These are phyloP conservation scores for Blera fallax DNA, from an alignment of 2,888 invertebrate species.

Conservation along the genomic window DNA sequence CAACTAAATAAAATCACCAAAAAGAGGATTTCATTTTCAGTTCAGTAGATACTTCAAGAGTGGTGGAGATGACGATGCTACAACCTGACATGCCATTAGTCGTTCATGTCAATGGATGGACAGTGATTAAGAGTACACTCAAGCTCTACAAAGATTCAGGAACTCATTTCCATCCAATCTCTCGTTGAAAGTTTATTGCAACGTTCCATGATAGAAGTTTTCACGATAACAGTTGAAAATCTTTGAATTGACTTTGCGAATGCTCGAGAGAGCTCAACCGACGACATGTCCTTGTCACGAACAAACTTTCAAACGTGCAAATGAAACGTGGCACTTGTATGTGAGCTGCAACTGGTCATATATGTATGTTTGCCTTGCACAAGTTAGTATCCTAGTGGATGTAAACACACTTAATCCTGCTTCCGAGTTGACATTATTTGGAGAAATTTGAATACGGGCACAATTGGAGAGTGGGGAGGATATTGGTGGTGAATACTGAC, in stretches of 20 bases:
- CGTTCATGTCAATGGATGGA: not conserved
- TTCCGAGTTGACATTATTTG: slow-evolving; percentile 28
- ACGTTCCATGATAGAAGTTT: no score
- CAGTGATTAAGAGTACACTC: not conserved
- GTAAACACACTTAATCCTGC: slow-evolving; percentile 15
- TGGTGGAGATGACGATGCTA: not conserved
- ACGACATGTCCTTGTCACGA: no score
- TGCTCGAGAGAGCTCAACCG: not conserved
- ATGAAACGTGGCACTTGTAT: not conserved
- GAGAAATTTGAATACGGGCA: slow-evolving; percentile 19
- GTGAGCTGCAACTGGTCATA: not conserved
- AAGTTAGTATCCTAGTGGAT: not conserved
- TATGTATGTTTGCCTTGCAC: not conserved
- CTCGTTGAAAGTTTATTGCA: no score
- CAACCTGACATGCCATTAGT: not conserved
- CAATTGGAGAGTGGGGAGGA: not conserved
- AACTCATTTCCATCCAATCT: no score
- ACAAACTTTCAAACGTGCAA: no score
- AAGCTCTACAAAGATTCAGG: not conserved
- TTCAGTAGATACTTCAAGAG: not conserved
- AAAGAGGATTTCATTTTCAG: not conserved
- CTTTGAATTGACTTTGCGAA: slow-evolving; percentile 14
- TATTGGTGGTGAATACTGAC: slow-evolving; percentile 12
- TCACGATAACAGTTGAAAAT: not conserved
- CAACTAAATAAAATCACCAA: slow-evolving; percentile 1